These are phyloP conservation scores for Pherbina coryleti DNA, from an alignment of 2,888 invertebrate species.

Conservation along the genomic window DNA sequence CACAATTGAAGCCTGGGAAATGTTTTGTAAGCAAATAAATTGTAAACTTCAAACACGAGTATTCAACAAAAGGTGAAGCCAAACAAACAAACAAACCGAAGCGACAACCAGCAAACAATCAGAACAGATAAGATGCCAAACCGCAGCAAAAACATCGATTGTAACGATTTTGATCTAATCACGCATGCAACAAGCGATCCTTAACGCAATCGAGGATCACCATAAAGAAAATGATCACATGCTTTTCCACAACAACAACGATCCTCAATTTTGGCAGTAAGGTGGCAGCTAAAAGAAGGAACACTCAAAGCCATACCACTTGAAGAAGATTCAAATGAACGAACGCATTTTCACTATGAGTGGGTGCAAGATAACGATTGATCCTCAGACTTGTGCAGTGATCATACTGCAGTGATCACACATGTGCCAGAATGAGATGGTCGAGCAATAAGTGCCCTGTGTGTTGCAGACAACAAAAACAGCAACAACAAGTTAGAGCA, in stretches of 20 bases:
- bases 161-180: conserved; percentile 20
- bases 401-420: conserved; percentile 21
- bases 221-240: conserved; percentile 17
- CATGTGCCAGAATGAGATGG: conserved; percentile 47
- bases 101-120: not conserved
- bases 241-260: not conserved
- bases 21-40: not conserved
- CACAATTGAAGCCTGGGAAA: not conserved
- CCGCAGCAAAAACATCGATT: conserved; percentile 20
- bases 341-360: conserved; percentile 41
- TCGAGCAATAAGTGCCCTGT: conserved; percentile 29
- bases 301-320: no score
- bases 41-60: not conserved
- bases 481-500: not conserved
- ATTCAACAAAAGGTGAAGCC: not conserved
- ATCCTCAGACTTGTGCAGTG: conserved; percentile 40
- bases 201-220: conserved; percentile 19
- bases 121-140: not conserved
- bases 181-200: conserved; percentile 27
- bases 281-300: no score
- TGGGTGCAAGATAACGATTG: conserved; percentile 61
- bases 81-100: not conserved
- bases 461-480: conserved; percentile 33
- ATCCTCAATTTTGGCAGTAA: no score
- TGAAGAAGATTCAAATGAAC: not conserved